Evolutionary conservation across 2,113 vertebrate genomes (phyloP).

Genomic region (Hypomesus transpacificus): DNA sequence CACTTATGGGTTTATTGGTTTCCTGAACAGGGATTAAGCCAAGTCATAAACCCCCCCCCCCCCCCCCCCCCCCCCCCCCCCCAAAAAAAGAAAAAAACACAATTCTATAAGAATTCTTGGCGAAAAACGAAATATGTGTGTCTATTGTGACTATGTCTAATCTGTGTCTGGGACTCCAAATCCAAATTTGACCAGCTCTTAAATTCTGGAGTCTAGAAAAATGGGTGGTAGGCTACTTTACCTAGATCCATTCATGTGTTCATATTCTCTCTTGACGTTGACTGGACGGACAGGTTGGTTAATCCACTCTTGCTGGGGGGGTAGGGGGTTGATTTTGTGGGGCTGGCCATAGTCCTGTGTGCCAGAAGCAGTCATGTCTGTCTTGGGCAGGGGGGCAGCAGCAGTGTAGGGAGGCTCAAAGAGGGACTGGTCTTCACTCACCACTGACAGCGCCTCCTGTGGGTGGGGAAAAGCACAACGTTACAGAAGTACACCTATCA

Average conservation of each 20-base stretch:
- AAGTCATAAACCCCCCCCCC: not conserved
- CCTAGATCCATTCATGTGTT: slow-evolving; percentile 99
- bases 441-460: slow-evolving; percentile 99
- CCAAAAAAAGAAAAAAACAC: too few species aligned
- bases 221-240: slow-evolving; percentile 48
- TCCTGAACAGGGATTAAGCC: not conserved
- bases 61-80: too few species aligned
- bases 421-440: slow-evolving; percentile 99
- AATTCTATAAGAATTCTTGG: too few species aligned
- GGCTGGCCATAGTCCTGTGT: slow-evolving; percentile 94
- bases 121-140: too few species aligned
- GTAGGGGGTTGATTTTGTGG: slow-evolving; percentile 95
- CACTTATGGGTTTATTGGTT: too few species aligned
- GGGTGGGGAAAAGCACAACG: slow-evolving; percentile 21
- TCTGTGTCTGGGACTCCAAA: not conserved
- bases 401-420: slow-evolving; percentile 94
- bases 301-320: slow-evolving; percentile 97
- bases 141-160: too few species aligned
- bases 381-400: slow-evolving; percentile 90
- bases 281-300: slow-evolving; percentile 85
- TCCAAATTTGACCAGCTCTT: not conserved
- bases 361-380: slow-evolving; percentile 98
- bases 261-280: slow-evolving; percentile 95
- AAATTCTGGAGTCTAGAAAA: not conserved
- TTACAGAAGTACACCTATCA: slow-evolving; percentile 2